Conservation (phyloP, 2,888 invertebrate species). For the Drosophila kanekoi region DNA sequence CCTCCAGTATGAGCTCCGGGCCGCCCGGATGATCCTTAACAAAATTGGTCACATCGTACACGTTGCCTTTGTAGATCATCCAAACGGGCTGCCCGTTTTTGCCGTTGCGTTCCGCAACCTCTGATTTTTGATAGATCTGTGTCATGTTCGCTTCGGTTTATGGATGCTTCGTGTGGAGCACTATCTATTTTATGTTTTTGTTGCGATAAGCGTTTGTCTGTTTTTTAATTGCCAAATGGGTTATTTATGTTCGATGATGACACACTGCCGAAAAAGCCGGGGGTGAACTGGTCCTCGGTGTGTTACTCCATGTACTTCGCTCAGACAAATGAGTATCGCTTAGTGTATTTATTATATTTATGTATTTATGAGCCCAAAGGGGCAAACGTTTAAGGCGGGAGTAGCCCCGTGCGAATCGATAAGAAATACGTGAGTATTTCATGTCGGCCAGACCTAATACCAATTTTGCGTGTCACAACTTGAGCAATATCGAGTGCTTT, state of each 20-base stretch:
- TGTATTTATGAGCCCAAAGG: background rate
- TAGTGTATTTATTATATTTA: constrained; percentile 23
- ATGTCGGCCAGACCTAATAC: constrained; percentile 19
- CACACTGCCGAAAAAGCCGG: no score
- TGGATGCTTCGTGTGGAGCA: background rate
- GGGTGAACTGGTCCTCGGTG: background rate
- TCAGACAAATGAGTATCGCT: constrained; percentile 6
- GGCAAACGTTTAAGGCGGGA: constrained; percentile 3
- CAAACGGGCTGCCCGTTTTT: constrained; percentile 86
- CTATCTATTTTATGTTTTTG: constrained; percentile 4
- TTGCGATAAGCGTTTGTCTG: constrained; percentile 31
- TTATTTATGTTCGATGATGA: constrained; percentile 16
- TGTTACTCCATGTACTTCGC: constrained; percentile 9
- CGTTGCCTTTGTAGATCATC: constrained; percentile 88
- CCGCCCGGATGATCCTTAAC: constrained; percentile 90
- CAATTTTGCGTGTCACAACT: constrained; percentile 19
- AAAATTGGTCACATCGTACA: constrained; percentile 90
- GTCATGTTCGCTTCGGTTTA: constrained; percentile 53
- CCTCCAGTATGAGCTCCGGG: constrained; percentile 87
- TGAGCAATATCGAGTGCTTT: constrained; percentile 4
- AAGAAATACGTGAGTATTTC: constrained; percentile 63
- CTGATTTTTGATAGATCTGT: constrained; percentile 84
- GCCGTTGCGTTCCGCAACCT: constrained; percentile 88
- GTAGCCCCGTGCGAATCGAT: constrained; percentile 35
- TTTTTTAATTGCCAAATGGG: constrained; percentile 23